phyloP scores from a whole-genome alignment of 1,140 invertebrate genomes.

The Drosophila bifasciata region DNA sequence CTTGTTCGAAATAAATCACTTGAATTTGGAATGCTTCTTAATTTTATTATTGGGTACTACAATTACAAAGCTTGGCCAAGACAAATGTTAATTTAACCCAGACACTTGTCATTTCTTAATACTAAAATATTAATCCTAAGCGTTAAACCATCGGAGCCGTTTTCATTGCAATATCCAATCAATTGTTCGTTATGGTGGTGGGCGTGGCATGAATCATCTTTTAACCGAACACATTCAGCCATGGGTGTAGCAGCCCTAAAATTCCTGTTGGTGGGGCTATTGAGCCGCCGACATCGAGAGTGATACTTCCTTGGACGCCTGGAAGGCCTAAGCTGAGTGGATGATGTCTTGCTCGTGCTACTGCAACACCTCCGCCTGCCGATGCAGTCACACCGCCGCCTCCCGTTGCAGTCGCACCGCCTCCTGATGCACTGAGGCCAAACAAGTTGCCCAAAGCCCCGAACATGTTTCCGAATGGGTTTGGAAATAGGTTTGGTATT shows the following conservation, averaged over 20 bases:
- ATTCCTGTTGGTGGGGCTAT: slow-evolving; percentile 14
- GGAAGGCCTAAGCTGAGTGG: not conserved
- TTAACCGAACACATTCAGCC: slow-evolving; percentile 14
- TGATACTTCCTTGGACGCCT: not conserved
- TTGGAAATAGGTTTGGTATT: not conserved
- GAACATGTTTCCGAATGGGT: slow-evolving; percentile 13
- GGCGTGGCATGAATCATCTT: too few species aligned
- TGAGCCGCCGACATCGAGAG: slow-evolving; percentile 4
- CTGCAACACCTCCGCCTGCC: too few species aligned
- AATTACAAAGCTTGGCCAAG: slow-evolving; percentile 38
- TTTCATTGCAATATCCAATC: slow-evolving; percentile 3
- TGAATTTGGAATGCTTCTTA: slow-evolving; percentile 40
- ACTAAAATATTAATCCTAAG: slow-evolving; percentile 27
- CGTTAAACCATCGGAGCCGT: slow-evolving; percentile 11
- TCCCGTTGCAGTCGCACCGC: too few species aligned
- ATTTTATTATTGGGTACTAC: slow-evolving; percentile 36
- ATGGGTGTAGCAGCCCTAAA: not conserved
- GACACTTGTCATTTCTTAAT: slow-evolving; percentile 30
- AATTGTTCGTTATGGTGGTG: not conserved
- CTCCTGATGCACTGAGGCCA: not conserved
- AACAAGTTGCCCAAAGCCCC: slow-evolving; percentile 1
- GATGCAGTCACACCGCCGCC: too few species aligned
- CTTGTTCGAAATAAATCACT: not conserved
- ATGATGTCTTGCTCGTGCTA: not conserved
- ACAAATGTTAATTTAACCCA: slow-evolving; percentile 31